Percentiles rank a stretch among this genome's conserved stretches.
phyloP scores from a whole-genome alignment of 1,140 invertebrate genomes.

The Limonius californicus region DNA sequence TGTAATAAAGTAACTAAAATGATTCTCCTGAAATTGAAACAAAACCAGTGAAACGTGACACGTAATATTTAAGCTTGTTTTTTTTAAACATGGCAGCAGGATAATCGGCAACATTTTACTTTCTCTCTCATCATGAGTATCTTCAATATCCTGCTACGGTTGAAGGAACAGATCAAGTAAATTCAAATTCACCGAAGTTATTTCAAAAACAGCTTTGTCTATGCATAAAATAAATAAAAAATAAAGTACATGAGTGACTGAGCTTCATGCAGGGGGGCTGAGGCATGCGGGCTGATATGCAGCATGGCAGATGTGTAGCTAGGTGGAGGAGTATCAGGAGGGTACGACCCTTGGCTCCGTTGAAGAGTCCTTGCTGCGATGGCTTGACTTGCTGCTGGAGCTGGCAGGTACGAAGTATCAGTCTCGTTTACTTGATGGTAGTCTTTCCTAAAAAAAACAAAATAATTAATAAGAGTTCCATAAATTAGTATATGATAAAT shows the following conservation, averaged over 20 bases:
- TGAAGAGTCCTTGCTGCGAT: constrained; percentile 59
- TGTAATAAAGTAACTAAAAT: no score
- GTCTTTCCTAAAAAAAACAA: constrained; percentile 61
- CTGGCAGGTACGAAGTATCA: constrained; percentile 65
- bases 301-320: constrained; percentile 46
- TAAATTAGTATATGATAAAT: no score
- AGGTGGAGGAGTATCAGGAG: constrained; percentile 47
- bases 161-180: no score
- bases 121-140: no score
- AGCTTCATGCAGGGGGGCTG: constrained; percentile 40
- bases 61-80: no score
- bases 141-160: no score
- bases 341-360: constrained; percentile 48
- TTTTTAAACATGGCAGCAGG: no score
- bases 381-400: constrained; percentile 56
- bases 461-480: no score
- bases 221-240: not conserved
- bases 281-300: constrained; percentile 39
- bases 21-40: no score
- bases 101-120: no score
- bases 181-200: no score
- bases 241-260: constrained; percentile 36
- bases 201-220: not conserved
- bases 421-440: constrained; percentile 70
- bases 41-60: no score